These are phyloP conservation scores for Cryptotermes secundus DNA, from an alignment of 1,140 invertebrate genomes.

Conservation along the genomic window DNA sequence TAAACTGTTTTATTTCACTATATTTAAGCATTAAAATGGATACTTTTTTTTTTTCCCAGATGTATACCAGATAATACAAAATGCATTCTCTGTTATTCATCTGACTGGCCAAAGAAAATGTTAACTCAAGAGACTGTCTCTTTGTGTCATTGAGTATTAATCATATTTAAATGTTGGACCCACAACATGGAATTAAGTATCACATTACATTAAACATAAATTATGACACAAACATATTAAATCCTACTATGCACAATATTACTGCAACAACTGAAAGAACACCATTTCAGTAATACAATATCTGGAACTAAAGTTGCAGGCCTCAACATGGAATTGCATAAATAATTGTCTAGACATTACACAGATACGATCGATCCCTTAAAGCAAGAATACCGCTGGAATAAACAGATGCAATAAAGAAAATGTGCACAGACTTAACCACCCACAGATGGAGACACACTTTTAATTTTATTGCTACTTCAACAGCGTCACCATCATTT, in stretches of 20 bases:
- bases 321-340: neutral
- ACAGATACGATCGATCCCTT: neutral
- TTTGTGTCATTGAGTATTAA: neutral
- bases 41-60: neutral
- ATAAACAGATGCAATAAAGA: neutral
- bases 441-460: neutral
- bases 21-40: constrained; percentile 9
- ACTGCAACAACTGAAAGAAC: neutral
- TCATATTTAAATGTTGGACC: neutral
- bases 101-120: neutral
- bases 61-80: neutral
- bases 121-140: neutral
- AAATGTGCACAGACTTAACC: neutral
- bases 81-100: neutral
- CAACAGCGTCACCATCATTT: neutral
- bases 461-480: neutral
- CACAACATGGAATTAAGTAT: neutral
- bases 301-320: neutral
- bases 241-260: neutral
- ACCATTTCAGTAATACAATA: neutral
- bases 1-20: no score
- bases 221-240: neutral
- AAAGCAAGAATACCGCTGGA: neutral
- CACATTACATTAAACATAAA: neutral
- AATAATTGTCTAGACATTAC: neutral